A percentile compares a stretch with the other conserved stretches of the same genome.
Evolutionary conservation across 2,797 vertebrate genomes (phyloP).

Genomic region (Ptychadena robeensis): DNA sequence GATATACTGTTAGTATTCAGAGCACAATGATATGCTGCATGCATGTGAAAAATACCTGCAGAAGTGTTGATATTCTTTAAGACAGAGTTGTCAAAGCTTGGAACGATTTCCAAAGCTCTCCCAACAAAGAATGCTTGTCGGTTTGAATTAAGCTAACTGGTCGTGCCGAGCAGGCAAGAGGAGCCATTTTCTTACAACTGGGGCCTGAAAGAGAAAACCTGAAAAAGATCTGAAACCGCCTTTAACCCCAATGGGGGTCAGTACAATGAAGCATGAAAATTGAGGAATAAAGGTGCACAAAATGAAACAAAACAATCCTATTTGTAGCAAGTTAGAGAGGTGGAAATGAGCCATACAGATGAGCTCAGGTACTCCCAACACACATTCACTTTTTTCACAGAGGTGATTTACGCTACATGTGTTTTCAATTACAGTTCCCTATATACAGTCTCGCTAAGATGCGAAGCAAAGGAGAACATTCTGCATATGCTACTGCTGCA

Average conservation of each 20-base stretch:
- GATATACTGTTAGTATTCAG: not conserved
- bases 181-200: constrained; percentile 23
- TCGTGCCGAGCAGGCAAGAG: constrained; percentile 38
- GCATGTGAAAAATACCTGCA: constrained; percentile 24
- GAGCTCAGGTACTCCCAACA: constrained; percentile 17
- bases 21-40: not conserved
- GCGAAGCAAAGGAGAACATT: not conserved
- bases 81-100: constrained; percentile 21
- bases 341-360: constrained; percentile 14
- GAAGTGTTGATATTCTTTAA: not conserved
- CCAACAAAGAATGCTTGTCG: constrained; percentile 45
- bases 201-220: constrained; percentile 23
- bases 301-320: constrained; percentile 7
- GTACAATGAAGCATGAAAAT: constrained; percentile 20
- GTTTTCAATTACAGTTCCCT: constrained; percentile 54
- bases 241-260: constrained; percentile 37
- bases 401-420: constrained; percentile 54
- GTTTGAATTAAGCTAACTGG: constrained; percentile 46
- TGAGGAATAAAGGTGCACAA: not conserved
- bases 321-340: constrained; percentile 5
- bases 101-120: constrained; percentile 38
- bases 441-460: constrained; percentile 8
- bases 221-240: constrained; percentile 31
- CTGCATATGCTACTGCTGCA: not conserved
- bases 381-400: constrained; percentile 39